These are phyloP conservation scores for Dolomedes plantarius DNA, from an alignment of 2,888 invertebrate species.

Conservation along the genomic window DNA sequence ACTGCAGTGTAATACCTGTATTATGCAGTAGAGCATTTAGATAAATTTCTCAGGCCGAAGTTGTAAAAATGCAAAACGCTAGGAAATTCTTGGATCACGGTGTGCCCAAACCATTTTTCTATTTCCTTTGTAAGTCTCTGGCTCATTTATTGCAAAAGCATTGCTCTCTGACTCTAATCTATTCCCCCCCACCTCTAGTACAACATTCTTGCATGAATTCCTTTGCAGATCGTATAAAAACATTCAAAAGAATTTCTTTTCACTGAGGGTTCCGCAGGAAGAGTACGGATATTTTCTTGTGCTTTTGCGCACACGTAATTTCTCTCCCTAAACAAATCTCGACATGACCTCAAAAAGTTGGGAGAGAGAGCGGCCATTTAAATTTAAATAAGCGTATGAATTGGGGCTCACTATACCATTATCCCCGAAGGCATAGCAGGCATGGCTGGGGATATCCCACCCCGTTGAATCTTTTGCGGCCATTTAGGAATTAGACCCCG, in stretches of 20 bases:
- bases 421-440: background rate
- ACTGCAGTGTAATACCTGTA: no score
- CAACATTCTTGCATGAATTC: constrained; percentile 1
- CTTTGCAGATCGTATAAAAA: background rate
- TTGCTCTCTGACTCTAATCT: background rate
- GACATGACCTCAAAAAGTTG: background rate
- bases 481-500: background rate
- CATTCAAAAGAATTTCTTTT: background rate
- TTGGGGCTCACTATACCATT: background rate
- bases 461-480: background rate
- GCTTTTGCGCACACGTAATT: background rate
- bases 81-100: no score
- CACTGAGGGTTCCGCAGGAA: background rate
- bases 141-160: background rate
- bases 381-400: constrained; percentile 9
- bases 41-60: no score
- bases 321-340: background rate
- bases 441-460: background rate
- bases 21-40: no score
- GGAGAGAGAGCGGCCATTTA: background rate
- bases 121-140: background rate
- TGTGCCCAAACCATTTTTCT: background rate
- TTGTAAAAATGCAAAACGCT: no score
- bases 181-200: background rate
- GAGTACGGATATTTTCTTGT: background rate